Evolutionary conservation across 1,140 invertebrate genomes (phyloP).

Genomic region (Drosophila cardini): DNA sequence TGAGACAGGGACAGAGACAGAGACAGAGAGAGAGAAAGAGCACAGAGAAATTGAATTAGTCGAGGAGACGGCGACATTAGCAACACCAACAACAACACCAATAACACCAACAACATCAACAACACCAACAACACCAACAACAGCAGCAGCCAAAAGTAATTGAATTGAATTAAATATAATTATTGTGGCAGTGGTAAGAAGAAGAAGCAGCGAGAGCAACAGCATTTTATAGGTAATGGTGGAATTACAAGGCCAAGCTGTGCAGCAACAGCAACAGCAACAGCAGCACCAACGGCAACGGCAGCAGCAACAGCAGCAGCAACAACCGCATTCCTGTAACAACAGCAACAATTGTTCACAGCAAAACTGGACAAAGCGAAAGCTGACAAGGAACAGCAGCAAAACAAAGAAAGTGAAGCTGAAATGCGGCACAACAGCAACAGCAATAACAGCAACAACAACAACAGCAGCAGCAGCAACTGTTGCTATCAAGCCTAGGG

Average conservation of each 20-base stretch:
- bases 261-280: constrained; percentile 33
- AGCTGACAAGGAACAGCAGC: constrained; percentile 30
- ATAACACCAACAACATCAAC: too few relatives aligned
- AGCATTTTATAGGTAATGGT: constrained; percentile 35
- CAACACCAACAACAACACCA: constrained; percentile 6
- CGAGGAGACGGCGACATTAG: neutral
- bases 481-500: constrained; percentile 12
- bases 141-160: constrained; percentile 13
- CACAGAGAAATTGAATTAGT: constrained; percentile 3
- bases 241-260: constrained; percentile 38
- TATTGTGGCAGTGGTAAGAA: constrained; percentile 9
- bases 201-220: neutral
- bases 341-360: constrained; percentile 17
- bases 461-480: constrained; percentile 21
- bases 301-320: constrained; percentile 26
- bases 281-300: constrained; percentile 26
- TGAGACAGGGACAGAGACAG: neutral
- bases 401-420: constrained; percentile 66
- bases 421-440: constrained; percentile 50
- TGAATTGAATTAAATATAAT: constrained; percentile 29
- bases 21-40: neutral
- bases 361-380: constrained; percentile 19
- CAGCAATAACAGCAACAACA: constrained; percentile 21
- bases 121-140: constrained; percentile 4
- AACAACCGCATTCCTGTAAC: constrained; percentile 22